Base-by-base conservation (phyloP, 2,113 vertebrate species). In the Albula goreensis region DNA sequence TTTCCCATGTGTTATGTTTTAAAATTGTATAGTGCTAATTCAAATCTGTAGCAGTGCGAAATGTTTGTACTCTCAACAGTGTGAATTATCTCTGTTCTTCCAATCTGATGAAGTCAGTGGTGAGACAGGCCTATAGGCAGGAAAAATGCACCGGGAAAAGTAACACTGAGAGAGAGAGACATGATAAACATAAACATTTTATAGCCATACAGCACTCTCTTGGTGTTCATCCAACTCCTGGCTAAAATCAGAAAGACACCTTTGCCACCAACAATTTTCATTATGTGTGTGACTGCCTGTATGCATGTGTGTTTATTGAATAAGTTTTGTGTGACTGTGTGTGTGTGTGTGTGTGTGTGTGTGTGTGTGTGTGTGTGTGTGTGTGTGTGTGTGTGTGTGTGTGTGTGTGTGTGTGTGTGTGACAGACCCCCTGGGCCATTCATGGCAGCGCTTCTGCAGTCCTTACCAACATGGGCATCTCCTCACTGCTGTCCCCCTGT, bases 401-500 rank as follows among this genome's bases (percentile, higher is more conserved):
- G 22, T 11, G 50, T 50, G 19, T 50, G 50, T 49, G 48, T 79
- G 22, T 79, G 41, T 49, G 78, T 50, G 78, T 50, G 12, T 50
- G 78, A 48, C 78, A 7, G 13, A 41, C 48, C 78, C 78, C 41
- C 78, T 11, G 41, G 78, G 78, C 41, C 41, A 48, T 49, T 12
- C 41, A 49, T 79, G 41, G 78, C 78, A 79, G 78, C 48, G 15
- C 78, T 17, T 13, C 78, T 79, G 31, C 41, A 48, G 31, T 48
- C 31, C 70, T 79, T 12, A 79, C 78, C 78, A 48, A 79, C 49
- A 50, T 15, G 5, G 78, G 78, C 31, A 10, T 49, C 60, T 19
- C 85, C 86, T 57, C 74, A 78, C 85, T 78, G 53, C 87, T 88
- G 77, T 80, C 83, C 66, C 63, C 82, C 80, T 86, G 84, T 85